Evolutionary conservation across 2,113 vertebrate species (phyloP), one percentile per base, ranked within the genome.

Genomic region (Phaetusa simplex): DNA sequence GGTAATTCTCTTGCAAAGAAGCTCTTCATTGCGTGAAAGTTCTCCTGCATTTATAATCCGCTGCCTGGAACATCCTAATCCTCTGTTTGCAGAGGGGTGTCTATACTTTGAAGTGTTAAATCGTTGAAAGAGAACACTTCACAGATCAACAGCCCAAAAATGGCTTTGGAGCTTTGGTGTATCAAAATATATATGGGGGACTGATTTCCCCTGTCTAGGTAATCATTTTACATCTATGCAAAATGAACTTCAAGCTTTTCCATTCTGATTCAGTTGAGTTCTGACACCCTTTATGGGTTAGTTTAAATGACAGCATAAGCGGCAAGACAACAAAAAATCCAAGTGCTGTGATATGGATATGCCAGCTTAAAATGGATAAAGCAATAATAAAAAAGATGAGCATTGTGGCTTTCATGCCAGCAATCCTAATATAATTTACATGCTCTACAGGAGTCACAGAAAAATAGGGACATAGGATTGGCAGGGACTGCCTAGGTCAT

Each of bases 321-420:
- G 0, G 65, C 64, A 95, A 86, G 64, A 86, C 76, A 95, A 86
- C 72, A 86, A 73, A 86, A 94, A 92, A 81, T 69, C 59, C 55
- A 92, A 86, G 74, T 2, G 0, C 47, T 74, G 49, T 32, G 40
- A 55, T 86, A 74, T 16, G 61, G 77, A 91, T 82, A 74, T 36
- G 40, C 72, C 50, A 81, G 86, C 86, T 95, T 86, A 88, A 84
- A 90, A 94, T 78, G 86, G 72, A 91, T 86, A 92, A 92, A 86
- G 56, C 73, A 91, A 87, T 89, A 92, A 96, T 82, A 72, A 89
- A 86, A 85, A 59, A 91, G 88, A 95, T 97, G 84, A 97, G 42
- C 56, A n/a, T 18, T 90, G 77, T 67, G 42, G 40, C 29, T 95
- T 91, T 84, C 77, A 26, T 76, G 88, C 73, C 82, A 97, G 58